Evolutionary conservation across 2,888 invertebrate genomes (phyloP).

Genomic region (Tipula lateralis): DNA sequence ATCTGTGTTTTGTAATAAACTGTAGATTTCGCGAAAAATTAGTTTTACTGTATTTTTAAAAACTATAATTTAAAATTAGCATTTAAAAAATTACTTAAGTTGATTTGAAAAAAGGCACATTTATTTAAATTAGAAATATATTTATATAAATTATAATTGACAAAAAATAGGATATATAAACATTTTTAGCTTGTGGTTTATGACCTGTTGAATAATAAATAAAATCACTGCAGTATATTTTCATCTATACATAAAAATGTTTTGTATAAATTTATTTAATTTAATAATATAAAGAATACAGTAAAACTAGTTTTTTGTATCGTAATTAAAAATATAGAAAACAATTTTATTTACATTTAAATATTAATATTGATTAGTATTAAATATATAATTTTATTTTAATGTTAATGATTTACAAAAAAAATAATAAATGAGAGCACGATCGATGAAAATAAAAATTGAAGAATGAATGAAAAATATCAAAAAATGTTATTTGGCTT

Average conservation of each 20-base stretch:
- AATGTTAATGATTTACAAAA: neutral
- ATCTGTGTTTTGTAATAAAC: neutral
- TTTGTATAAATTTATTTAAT: neutral
- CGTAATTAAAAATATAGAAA: neutral
- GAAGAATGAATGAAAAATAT: neutral
- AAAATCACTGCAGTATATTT: neutral
- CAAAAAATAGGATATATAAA: neutral
- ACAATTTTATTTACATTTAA: neutral
- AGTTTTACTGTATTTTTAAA: neutral
- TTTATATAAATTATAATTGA: neutral
- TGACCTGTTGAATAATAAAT: neutral
- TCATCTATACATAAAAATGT: neutral
- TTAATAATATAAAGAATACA: neutral
- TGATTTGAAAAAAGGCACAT: neutral
- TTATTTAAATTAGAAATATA: neutral
- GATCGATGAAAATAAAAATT: neutral
- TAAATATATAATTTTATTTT: neutral
- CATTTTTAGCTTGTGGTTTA: neutral
- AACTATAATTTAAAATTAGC: neutral
- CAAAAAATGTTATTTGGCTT: neutral
- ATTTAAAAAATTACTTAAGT: neutral
- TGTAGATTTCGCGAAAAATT: neutral
- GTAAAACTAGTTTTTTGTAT: neutral
- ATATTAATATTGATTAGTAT: neutral
- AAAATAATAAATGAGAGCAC: neutral